These are phyloP conservation scores for Nomia melanderi DNA, from an alignment of 1,140 invertebrate genomes.

Conservation along the genomic window DNA sequence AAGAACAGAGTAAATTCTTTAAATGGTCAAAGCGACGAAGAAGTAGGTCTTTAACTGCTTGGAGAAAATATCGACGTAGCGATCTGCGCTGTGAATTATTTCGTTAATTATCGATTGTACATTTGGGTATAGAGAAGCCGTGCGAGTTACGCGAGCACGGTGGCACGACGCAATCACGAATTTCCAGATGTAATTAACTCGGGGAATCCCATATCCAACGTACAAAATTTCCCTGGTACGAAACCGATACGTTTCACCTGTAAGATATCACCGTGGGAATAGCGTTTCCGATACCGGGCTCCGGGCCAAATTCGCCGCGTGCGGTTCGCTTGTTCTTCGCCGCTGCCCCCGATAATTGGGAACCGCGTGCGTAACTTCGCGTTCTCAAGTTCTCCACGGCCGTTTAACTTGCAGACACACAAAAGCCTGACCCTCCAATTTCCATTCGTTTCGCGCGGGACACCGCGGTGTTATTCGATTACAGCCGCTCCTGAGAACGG, in stretches of 20 bases:
- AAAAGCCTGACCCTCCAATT: not conserved
- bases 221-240: constrained; percentile 12
- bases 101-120: no score
- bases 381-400: not conserved
- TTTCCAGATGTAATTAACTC: constrained; percentile 24
- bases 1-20: no score
- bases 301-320: constrained; percentile 33
- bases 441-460: not conserved
- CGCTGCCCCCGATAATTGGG: constrained; percentile 28
- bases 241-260: constrained; percentile 23
- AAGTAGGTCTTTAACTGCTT: no score
- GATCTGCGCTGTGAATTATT: no score
- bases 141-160: not conserved
- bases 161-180: not conserved
- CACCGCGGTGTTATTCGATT: not conserved
- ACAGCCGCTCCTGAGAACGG: not conserved
- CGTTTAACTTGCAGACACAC: not conserved
- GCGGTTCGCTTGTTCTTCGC: not conserved
- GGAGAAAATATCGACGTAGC: no score
- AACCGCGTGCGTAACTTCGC: constrained; percentile 35
- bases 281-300: constrained; percentile 7
- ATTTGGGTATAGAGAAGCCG: no score
- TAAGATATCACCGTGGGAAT: constrained; percentile 23
- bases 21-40: no score
- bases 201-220: constrained; percentile 11